Evolutionary conservation across 2,888 invertebrate species (phyloP).

Genomic region (Bugulina stolonifera): DNA sequence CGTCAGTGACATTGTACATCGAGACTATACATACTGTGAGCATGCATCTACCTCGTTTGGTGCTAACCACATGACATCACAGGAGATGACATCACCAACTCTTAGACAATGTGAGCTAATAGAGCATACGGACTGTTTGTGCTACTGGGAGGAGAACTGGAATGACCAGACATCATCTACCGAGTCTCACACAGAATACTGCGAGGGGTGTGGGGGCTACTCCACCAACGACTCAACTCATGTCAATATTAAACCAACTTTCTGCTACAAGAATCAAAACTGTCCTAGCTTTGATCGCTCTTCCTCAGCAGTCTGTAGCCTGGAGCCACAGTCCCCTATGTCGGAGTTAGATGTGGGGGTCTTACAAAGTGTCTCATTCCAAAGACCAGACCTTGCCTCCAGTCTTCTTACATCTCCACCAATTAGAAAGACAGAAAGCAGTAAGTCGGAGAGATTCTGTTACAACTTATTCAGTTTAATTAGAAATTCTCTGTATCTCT

Average conservation of each 20-base stretch:
- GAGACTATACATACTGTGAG: too few species aligned
- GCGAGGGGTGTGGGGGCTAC: neutral
- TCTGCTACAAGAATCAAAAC: conserved; percentile 20
- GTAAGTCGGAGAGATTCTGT: too few species aligned
- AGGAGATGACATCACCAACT: neutral
- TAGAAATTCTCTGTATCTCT: too few species aligned
- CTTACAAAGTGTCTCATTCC: neutral
- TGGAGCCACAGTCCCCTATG: neutral
- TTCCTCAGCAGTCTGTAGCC: too few species aligned
- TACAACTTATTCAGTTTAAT: too few species aligned
- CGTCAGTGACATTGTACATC: too few species aligned
- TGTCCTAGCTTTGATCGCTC: conserved; percentile 3
- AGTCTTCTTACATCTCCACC: neutral
- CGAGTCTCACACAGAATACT: neutral
- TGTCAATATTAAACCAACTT: neutral
- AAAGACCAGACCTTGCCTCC: neutral
- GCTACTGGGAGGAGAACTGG: conserved; percentile 21
- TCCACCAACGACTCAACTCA: neutral
- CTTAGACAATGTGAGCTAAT: neutral
- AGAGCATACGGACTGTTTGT: neutral
- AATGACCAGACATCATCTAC: neutral
- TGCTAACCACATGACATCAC: neutral
- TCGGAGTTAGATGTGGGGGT: too few species aligned
- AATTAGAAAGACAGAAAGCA: conserved; percentile 17
- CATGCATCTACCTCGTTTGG: neutral